These are phyloP conservation scores for Himantopus leucocephalus DNA, from an alignment of 2,113 vertebrate genomes.

Conservation along the genomic window DNA sequence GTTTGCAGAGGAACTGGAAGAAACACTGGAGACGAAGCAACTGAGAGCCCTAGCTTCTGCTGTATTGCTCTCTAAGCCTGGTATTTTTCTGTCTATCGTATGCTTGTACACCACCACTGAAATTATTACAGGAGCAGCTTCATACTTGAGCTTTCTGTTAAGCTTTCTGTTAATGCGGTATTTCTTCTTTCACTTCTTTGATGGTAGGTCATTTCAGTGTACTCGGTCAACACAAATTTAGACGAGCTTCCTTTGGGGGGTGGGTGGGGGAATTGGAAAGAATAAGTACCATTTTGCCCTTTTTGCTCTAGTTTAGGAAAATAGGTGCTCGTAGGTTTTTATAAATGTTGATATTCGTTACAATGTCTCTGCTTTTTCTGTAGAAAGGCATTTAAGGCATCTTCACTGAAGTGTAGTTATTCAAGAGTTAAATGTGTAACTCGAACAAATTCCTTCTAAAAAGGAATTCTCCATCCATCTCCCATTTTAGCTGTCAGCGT, in stretches of 20 bases:
- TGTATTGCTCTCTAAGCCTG: background rate
- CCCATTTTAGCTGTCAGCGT: background rate
- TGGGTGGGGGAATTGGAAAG: background rate
- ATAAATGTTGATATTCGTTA: background rate
- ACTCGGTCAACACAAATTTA: background rate
- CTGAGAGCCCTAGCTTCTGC: background rate
- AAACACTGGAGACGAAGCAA: fast-evolving
- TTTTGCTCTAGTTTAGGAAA: background rate
- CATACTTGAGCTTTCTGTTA: background rate
- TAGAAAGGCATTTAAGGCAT: background rate
- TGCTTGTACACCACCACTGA: fast-evolving
- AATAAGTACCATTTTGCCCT: background rate
- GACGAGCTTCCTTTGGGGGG: background rate
- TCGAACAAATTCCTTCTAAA: background rate
- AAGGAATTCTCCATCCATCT: background rate
- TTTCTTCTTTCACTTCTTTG: background rate
- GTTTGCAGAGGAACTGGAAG: background rate
- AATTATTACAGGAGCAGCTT: background rate
- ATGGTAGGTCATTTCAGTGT: background rate
- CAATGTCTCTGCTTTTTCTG: background rate
- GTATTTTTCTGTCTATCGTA: fast-evolving
- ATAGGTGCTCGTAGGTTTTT: background rate
- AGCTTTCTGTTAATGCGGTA: background rate
- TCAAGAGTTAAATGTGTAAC: background rate
- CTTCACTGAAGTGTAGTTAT: background rate